Evolutionary conservation across 1,140 invertebrate species (phyloP).

Genomic region (Hormaphis cornu): DNA sequence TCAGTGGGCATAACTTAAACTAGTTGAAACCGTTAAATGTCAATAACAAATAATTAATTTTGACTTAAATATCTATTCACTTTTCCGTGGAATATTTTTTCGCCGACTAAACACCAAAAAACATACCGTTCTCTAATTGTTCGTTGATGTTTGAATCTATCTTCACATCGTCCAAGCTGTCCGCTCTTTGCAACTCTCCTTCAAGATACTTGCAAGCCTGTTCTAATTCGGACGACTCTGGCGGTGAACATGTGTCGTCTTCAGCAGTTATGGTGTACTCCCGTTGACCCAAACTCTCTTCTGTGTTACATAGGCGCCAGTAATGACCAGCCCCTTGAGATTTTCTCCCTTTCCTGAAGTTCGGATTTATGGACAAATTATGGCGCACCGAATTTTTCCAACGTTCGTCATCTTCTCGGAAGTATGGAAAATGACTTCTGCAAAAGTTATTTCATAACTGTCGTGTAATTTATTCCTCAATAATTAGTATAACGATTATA

Average conservation of each 20-base stretch:
- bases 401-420: slow-evolving; percentile 74
- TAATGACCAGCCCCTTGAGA: slow-evolving; percentile 74
- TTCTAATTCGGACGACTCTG: slow-evolving; percentile 17
- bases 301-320: slow-evolving; percentile 58
- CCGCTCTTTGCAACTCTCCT: not conserved
- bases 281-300: slow-evolving; percentile 18
- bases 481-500: too few species aligned
- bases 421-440: slow-evolving; percentile 75
- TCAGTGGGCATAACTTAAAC: too few species aligned
- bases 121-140: slow-evolving; percentile 25
- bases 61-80: not conserved
- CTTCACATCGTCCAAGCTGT: not conserved
- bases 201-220: slow-evolving; percentile 23
- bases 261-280: not conserved
- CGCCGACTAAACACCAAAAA: not conserved
- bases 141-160: not conserved
- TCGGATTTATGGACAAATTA: slow-evolving; percentile 79
- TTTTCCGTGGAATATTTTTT: not conserved
- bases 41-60: too few species aligned
- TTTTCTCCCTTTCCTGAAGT: slow-evolving; percentile 76
- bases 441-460: slow-evolving; percentile 40
- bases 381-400: slow-evolving; percentile 86
- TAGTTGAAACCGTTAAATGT: too few species aligned
- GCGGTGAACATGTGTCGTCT: slow-evolving; percentile 5
- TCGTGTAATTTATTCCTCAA: too few species aligned